Conservation (phyloP, 92 coral and sea anemone genomes). For the Porites cylindrica region DNA sequence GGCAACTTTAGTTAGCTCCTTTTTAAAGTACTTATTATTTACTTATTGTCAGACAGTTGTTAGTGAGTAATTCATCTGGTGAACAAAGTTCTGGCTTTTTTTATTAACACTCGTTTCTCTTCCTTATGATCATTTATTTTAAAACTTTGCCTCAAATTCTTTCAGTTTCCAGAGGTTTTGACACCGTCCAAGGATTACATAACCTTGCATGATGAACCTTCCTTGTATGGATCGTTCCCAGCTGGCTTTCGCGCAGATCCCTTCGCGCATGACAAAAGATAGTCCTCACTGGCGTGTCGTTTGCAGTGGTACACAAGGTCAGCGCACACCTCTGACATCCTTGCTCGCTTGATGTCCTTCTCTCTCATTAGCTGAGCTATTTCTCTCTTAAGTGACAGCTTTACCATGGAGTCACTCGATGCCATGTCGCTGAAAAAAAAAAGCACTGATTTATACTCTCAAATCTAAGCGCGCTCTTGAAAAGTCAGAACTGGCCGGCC, state of each 20-base stretch:
- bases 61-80: no score
- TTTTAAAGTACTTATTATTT: no score
- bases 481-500: no score
- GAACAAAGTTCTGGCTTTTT: no score
- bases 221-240: constrained; percentile 68
- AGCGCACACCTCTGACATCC: constrained; percentile 75
- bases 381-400: constrained; percentile 59
- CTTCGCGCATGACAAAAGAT: constrained; percentile 47
- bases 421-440: constrained; percentile 4
- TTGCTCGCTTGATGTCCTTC: constrained; percentile 54
- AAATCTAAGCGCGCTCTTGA: no score
- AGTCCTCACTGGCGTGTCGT: constrained; percentile 76
- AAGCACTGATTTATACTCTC: no score
- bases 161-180: no score
- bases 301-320: constrained; percentile 84
- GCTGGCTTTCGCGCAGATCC: constrained; percentile 36
- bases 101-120: no score
- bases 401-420: constrained; percentile 39
- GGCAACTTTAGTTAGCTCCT: no score
- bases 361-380: constrained; percentile 68
- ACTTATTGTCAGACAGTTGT: no score
- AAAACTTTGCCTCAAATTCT: no score
- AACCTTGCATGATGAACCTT: constrained; percentile 60
- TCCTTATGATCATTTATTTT: no score
- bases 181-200: constrained; percentile 38